Percentiles rank a stretch among this genome's conserved stretches.
phyloP scores from a whole-genome alignment of 2,888 invertebrate species.

The Rhimphoctona megacephalus region DNA sequence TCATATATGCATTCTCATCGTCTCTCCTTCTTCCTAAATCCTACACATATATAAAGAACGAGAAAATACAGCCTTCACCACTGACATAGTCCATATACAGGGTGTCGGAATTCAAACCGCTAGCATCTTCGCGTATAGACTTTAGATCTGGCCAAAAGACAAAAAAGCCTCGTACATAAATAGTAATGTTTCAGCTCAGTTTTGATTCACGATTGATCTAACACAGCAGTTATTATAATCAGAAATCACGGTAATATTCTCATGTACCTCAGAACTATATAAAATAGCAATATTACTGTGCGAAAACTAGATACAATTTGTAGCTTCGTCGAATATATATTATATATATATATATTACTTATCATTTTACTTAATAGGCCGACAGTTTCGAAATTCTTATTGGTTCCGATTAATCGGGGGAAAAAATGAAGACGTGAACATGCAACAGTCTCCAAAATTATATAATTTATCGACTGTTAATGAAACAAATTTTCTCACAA shows the following conservation, averaged over 20 bases:
- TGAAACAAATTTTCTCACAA: too few species aligned
- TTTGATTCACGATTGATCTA: background rate
- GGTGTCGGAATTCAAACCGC: constrained; percentile 8
- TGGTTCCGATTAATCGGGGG: too few species aligned
- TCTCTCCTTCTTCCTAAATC: constrained; percentile 13
- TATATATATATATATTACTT: background rate
- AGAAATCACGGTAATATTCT: too few species aligned
- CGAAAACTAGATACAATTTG: too few species aligned
- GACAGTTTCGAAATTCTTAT: background rate
- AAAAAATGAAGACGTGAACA: background rate
- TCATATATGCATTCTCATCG: constrained; percentile 36
- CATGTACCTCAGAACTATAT: too few species aligned
- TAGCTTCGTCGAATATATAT: too few species aligned
- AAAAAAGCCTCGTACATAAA: background rate
- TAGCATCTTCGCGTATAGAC: background rate
- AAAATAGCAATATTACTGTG: too few species aligned
- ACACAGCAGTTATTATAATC: background rate
- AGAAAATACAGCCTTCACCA: constrained; percentile 15
- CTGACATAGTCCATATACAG: background rate
- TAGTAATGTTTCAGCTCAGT: background rate
- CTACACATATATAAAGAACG: constrained; percentile 10
- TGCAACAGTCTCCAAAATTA: background rate
- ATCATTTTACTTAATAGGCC: background rate
- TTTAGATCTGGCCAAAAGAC: background rate
- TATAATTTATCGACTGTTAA: background rate